Conservation (phyloP, 2,797 vertebrate species). For the Tiaroga cobitis region DNA sequence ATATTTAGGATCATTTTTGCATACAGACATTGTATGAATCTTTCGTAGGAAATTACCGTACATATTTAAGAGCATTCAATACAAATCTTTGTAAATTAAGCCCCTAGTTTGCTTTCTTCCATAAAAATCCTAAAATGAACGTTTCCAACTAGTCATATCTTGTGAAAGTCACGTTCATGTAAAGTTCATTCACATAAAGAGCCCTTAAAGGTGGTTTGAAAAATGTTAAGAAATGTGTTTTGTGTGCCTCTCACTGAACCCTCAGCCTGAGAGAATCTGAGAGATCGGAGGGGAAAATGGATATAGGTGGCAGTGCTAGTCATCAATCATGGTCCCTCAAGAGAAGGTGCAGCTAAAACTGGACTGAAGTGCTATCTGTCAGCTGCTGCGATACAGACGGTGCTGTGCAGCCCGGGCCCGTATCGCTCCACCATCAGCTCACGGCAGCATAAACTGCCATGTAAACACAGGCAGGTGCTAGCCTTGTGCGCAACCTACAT, state of each 20-base stretch:
- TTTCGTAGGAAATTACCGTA: background rate
- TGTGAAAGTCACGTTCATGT: conserved; percentile 30
- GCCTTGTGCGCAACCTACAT: conserved; percentile 42
- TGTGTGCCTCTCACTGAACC: conserved; percentile 30
- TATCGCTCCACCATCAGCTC: conserved; percentile 77
- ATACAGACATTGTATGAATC: background rate
- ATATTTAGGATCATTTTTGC: background rate
- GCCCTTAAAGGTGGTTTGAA: conserved; percentile 45
- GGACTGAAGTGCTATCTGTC: conserved; percentile 85
- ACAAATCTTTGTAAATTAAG: background rate
- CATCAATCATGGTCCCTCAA: conserved; percentile 85
- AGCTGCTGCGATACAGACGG: conserved; percentile 76
- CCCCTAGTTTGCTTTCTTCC: background rate
- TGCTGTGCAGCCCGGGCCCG: conserved; percentile 61
- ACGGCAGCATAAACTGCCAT: conserved; percentile 73
- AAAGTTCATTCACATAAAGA: conserved; percentile 42
- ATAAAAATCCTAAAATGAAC: background rate
- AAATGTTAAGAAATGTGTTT: conserved; percentile 40
- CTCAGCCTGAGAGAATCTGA: conserved; percentile 64
- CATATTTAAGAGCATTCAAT: background rate
- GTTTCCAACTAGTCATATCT: background rate
- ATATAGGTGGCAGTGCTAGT: conserved; percentile 81
- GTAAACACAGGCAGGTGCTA: conserved; percentile 80
- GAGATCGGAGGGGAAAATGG: conserved; percentile 80
- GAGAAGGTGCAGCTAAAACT: conserved; percentile 83